These are phyloP conservation scores for Dasyornis broadbenti DNA, from an alignment of 2,113 vertebrate species.

Conservation along the genomic window DNA sequence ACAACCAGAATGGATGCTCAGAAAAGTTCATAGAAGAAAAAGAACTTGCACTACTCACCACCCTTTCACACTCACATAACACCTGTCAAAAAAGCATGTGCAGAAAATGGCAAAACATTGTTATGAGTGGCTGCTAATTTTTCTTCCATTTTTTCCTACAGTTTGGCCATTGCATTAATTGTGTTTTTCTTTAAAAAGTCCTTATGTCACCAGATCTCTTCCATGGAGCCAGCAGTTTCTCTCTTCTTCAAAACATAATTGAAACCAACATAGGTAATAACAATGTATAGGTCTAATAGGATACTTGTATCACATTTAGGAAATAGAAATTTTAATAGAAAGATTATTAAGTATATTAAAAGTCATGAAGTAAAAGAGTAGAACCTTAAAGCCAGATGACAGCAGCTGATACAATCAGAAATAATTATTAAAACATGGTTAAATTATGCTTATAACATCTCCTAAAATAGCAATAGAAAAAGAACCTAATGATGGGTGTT, in stretches of 20 bases:
- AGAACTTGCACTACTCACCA: not conserved
- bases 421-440: not conserved
- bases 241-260: not conserved
- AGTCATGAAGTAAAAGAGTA: not conserved
- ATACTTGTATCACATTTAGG: not conserved
- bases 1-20: not conserved
- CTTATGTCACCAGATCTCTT: not conserved
- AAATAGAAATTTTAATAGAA: not conserved
- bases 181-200: not conserved
- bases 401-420: not conserved
- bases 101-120: not conserved
- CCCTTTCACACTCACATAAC: not conserved
- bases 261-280: not conserved
- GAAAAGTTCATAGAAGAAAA: not conserved
- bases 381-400: not conserved
- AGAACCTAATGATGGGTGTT: not conserved
- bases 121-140: not conserved
- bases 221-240: not conserved
- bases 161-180: not conserved
- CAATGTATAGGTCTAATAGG: not conserved
- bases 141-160: not conserved
- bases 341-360: not conserved
- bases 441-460: not conserved
- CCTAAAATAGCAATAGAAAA: not conserved
- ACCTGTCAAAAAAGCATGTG: not conserved